Evolutionary conservation across 2,888 invertebrate species (phyloP), one percentile per base, ranked within the genome.

Genomic region (Melinaea menophilus): DNA sequence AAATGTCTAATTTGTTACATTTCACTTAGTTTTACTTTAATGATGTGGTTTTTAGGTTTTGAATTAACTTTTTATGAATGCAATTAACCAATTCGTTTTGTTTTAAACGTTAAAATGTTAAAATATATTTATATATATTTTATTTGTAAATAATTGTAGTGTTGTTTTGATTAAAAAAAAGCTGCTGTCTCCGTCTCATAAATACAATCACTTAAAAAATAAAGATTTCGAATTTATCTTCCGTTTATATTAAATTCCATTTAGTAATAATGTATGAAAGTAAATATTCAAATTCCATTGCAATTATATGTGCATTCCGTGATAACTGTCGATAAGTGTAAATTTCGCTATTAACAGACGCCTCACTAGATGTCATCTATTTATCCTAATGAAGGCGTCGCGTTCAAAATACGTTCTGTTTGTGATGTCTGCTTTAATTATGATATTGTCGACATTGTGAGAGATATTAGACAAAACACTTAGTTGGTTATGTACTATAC

Each of bases 301-400:
- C 5, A 31, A 9, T 51, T 22, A 31, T 11, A 31, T 31, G 9
- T 51, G 51, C 51, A 31, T 51, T 22, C 2, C 22, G 11, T 51
- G 9, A 9, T 5, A 51, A 22, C 31, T 51, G 31, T 51, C 51
- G 51, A 51, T 47, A 58, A 59, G 46, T 59, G 54, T 61, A 57
- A 66, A 64, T 62, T 56, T 59, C 61, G 56, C 48, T 51, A 61
- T 58, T 56, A 64, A 51, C n/a, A 55, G 47, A 63, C 65, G 60
- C 67, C 58, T 60, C 67, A 62, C 57, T 62, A 58, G 63, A 62
- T 64, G 59, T 68, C 66, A 68, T 62, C 68, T 66, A 60, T 70
- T 70, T 66, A 70, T 63, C 59, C 69, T 70, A 70, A 70, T 70
- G 69, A 70, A 70, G 68, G 68, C 66, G 68, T 61, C 63, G 60